These are phyloP conservation scores for Holacanthus passer DNA, from an alignment of 2,113 vertebrate genomes.

Conservation along the genomic window DNA sequence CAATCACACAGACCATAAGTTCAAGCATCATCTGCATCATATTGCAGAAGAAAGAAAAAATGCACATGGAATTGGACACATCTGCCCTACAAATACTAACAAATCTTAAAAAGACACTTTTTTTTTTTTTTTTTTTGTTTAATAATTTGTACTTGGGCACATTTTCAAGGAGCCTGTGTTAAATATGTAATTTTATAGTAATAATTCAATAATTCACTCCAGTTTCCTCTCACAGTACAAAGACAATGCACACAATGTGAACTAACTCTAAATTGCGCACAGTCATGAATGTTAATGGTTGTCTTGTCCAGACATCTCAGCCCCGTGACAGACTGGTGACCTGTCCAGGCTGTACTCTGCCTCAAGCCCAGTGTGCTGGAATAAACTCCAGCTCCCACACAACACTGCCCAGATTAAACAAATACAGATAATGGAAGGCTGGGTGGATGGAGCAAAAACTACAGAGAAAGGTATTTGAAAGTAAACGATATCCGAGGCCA, in stretches of 20 bases:
- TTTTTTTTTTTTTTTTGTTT: too few relatives aligned
- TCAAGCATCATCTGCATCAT: neutral
- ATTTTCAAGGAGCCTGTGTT: neutral
- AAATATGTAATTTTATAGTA: neutral
- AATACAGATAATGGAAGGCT: neutral
- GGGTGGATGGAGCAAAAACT: neutral
- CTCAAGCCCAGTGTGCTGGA: neutral
- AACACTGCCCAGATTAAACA: neutral
- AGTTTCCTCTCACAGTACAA: neutral
- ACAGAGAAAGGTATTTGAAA: neutral
- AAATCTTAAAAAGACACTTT: too few relatives aligned
- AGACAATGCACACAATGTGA: neutral
- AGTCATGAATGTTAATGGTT: neutral
- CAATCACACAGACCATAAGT: slow-evolving; percentile 19
- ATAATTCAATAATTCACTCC: neutral
- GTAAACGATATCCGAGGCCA: neutral
- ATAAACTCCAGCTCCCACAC: neutral
- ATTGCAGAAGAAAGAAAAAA: neutral
- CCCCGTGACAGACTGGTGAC: neutral
- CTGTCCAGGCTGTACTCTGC: neutral
- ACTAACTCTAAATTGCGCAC: neutral
- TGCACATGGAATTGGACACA: neutral
- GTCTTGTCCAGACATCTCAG: neutral
- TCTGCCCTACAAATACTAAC: neutral
- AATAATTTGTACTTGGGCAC: too few relatives aligned